These are phyloP conservation scores for Odontophorus gujanensis DNA, from an alignment of 2,113 vertebrate species.

Conservation along the genomic window DNA sequence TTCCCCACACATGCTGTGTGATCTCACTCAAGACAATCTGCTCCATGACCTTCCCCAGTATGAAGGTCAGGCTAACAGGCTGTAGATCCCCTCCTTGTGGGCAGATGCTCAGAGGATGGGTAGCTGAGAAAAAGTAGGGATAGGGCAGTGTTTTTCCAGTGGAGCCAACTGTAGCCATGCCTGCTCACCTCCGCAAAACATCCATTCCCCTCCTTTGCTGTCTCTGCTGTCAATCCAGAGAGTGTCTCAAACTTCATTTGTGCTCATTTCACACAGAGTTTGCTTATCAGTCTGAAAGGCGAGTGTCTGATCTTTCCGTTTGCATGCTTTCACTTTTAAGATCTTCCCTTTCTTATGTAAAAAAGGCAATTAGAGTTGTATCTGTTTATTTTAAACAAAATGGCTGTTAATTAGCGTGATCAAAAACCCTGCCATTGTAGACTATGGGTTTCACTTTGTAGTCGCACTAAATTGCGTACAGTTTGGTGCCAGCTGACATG, in stretches of 20 bases:
- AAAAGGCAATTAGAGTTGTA: slow-evolving; percentile 99
- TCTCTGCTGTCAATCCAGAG: slow-evolving; percentile 55
- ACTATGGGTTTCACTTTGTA: slow-evolving; percentile 94
- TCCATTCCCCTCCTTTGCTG: slow-evolving; percentile 8
- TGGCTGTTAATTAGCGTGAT: slow-evolving; percentile 99
- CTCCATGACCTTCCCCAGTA: no score
- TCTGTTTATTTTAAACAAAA: slow-evolving; percentile 99
- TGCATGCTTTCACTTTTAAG: slow-evolving; percentile 95
- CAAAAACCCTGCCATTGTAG: slow-evolving; percentile 93
- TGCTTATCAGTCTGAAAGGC: slow-evolving; percentile 81
- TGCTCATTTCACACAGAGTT: slow-evolving; percentile 72
- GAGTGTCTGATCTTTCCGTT: slow-evolving; percentile 87
- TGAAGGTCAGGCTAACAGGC: no score
- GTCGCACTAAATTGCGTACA: slow-evolving; percentile 85
- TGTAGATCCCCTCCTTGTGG: neutral
- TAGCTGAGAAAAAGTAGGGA: neutral
- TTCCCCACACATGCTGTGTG: no score
- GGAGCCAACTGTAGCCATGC: neutral
- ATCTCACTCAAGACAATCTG: no score
- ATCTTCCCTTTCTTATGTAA: slow-evolving; percentile 99
- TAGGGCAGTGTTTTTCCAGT: neutral
- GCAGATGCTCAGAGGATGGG: neutral
- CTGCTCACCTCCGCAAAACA: neutral
- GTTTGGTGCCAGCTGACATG: slow-evolving; percentile 95
- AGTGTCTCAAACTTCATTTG: slow-evolving; percentile 65